These are phyloP conservation scores for Meta bourneti DNA, from an alignment of 2,888 invertebrate genomes.

Conservation along the genomic window DNA sequence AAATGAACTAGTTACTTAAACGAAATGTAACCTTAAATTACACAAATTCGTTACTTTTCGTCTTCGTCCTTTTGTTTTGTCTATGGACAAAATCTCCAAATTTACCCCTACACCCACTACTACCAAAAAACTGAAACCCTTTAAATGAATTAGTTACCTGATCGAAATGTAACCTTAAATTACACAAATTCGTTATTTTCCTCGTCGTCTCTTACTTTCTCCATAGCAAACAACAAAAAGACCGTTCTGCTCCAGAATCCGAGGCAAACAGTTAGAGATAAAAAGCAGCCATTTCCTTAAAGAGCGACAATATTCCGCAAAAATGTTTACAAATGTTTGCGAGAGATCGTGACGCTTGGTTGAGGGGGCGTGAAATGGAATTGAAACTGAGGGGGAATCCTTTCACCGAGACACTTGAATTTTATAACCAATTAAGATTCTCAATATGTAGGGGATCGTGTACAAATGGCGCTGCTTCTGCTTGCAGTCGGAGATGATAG, in stretches of 20 bases:
- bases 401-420: constrained; percentile 38
- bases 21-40: too few relatives aligned
- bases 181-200: too few relatives aligned
- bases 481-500: neutral
- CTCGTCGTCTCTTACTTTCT: too few relatives aligned
- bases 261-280: neutral
- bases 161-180: too few relatives aligned
- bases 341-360: constrained; percentile 54
- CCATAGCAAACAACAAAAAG: too few relatives aligned
- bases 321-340: constrained; percentile 50
- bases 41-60: too few relatives aligned
- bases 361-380: constrained; percentile 52
- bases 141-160: too few relatives aligned
- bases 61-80: too few relatives aligned
- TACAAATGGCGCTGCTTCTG: constrained; percentile 12
- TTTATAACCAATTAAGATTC: constrained; percentile 41
- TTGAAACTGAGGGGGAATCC: constrained; percentile 17
- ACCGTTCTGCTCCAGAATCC: neutral
- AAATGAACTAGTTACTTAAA: too few relatives aligned
- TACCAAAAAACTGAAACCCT: too few relatives aligned
- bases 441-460: neutral
- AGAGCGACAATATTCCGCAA: constrained; percentile 23
- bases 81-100: too few relatives aligned
- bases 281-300: constrained; percentile 8
- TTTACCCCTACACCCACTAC: too few relatives aligned